Evolutionary conservation across 2,797 vertebrate genomes (phyloP).

Genomic region (Oreochromis grahami): DNA sequence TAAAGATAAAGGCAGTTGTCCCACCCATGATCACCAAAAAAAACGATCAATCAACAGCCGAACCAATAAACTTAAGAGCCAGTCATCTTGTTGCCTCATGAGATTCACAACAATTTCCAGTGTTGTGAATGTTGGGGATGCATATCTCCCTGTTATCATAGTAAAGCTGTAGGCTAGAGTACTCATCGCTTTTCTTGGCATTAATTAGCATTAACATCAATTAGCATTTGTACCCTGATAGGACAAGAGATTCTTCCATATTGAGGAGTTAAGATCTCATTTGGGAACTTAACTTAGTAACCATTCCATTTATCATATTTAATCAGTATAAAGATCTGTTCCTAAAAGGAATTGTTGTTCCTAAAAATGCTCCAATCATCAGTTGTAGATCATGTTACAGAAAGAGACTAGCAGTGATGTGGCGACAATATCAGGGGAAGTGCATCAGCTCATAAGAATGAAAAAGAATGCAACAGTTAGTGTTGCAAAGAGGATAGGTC

Average conservation of each 20-base stretch:
- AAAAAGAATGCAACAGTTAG: not conserved
- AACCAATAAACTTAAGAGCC: not conserved
- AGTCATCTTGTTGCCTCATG: not conserved
- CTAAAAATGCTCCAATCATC: not conserved
- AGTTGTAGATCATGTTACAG: not conserved
- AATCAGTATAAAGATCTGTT: not conserved
- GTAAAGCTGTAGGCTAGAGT: not conserved
- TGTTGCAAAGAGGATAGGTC: not conserved
- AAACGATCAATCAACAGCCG: not conserved
- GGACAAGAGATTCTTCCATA: not conserved
- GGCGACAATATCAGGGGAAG: not conserved
- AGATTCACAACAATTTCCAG: not conserved
- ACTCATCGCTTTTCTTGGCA: not conserved
- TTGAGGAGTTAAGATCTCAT: not conserved
- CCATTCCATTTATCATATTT: not conserved
- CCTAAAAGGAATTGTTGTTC: not conserved
- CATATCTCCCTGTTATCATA: not conserved
- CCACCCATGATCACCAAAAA: not conserved
- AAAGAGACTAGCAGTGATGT: not conserved
- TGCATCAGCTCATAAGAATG: not conserved
- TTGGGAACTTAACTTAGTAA: not conserved
- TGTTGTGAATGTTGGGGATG: not conserved
- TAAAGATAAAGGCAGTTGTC: not conserved
- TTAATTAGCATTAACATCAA: not conserved
- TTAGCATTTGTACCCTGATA: not conserved